phyloP scores from a whole-genome alignment of 2,797 vertebrate species.

The Pachyuromys duprasi region DNA sequence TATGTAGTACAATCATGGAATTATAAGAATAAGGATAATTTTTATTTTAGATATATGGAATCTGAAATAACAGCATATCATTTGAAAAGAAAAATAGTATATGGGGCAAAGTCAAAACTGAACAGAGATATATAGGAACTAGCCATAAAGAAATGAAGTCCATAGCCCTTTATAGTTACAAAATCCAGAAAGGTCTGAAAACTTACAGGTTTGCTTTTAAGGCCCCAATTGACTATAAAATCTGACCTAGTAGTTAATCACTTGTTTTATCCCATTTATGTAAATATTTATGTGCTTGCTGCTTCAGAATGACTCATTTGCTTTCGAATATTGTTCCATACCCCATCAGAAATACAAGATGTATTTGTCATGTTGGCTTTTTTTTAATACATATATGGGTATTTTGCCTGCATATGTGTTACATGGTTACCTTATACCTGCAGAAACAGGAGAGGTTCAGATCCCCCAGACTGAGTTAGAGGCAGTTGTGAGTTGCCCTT shows the following conservation, averaged over 20 bases:
- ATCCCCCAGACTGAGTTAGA: not conserved
- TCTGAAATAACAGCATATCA: not conserved
- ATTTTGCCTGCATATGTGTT: not conserved
- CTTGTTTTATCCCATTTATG: not conserved
- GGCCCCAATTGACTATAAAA: not conserved
- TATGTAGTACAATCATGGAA: not conserved
- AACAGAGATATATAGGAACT: not conserved
- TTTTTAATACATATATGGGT: not conserved
- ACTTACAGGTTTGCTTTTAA: not conserved
- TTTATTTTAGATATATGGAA: not conserved
- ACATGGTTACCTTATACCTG: not conserved
- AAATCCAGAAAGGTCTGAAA: not conserved
- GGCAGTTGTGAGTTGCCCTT: not conserved
- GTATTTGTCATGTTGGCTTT: not conserved
- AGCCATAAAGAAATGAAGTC: not conserved
- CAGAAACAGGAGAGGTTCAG: not conserved
- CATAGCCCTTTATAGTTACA: not conserved
- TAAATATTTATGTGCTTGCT: not conserved
- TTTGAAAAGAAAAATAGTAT: not conserved
- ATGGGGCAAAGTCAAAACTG: not conserved
- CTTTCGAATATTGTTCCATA: not conserved
- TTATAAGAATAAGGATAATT: not conserved
- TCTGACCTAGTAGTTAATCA: not conserved
- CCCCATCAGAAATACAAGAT: not conserved
- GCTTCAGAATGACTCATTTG: not conserved